phyloP scores from a whole-genome alignment of 1,140 invertebrate genomes.

The Ceratina calcarata region DNA sequence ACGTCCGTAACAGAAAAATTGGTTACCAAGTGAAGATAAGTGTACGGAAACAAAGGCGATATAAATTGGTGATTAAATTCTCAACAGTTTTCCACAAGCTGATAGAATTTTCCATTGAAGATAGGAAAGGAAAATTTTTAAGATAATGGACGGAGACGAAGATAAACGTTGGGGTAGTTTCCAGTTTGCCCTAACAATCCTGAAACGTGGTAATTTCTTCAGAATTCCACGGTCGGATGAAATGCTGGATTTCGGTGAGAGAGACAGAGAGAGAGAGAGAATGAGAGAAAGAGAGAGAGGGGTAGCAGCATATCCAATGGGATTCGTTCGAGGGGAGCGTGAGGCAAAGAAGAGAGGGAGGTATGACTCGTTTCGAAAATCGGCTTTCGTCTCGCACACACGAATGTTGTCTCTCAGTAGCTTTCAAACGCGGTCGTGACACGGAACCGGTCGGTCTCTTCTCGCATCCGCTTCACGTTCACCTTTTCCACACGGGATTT shows the following conservation, averaged over 20 bases:
- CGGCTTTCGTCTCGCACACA: constrained; percentile 44
- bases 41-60: too few relatives aligned
- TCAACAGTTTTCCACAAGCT: too few relatives aligned
- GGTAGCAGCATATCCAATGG: constrained; percentile 19
- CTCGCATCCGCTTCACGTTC: neutral
- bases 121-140: too few relatives aligned
- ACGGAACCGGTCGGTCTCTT: constrained; percentile 31
- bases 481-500: too few relatives aligned
- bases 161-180: too few relatives aligned
- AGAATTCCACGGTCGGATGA: neutral
- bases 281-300: too few relatives aligned
- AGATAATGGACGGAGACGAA: too few relatives aligned
- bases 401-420: constrained; percentile 50
- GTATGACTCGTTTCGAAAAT: constrained; percentile 57
- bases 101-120: too few relatives aligned
- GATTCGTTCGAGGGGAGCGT: constrained; percentile 15
- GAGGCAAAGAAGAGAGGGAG: constrained; percentile 22
- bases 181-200: neutral
- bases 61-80: too few relatives aligned
- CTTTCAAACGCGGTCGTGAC: constrained; percentile 42
- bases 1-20: too few relatives aligned
- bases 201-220: neutral
- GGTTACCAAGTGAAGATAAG: too few relatives aligned
- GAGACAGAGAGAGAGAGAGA: neutral
- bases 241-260: constrained; percentile 19